Evolutionary conservation across 2,888 invertebrate species (phyloP).

Genomic region (Hirudinaria manillensis): DNA sequence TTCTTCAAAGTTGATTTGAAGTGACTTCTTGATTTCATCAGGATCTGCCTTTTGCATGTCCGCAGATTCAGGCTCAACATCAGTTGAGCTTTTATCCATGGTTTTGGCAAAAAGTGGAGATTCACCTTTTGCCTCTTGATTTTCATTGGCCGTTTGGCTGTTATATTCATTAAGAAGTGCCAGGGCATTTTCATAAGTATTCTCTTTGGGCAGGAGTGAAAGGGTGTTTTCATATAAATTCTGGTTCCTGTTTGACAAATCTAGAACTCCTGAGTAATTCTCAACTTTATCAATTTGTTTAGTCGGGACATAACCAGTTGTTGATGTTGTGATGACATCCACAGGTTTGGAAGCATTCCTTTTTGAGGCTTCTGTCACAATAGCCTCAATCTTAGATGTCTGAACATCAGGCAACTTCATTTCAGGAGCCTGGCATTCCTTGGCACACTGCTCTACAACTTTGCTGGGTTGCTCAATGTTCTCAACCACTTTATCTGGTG

Average conservation of each 20-base stretch:
- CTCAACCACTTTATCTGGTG: not conserved
- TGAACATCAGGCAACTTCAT: too few species aligned
- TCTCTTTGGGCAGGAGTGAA: not conserved
- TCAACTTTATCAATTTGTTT: not conserved
- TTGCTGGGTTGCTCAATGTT: not conserved
- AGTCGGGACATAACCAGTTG: not conserved
- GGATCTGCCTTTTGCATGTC: not conserved
- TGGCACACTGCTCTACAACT: not conserved
- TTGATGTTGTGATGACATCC: not conserved
- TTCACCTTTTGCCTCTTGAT: slow-evolving; percentile 7
- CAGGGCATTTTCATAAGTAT: slow-evolving; percentile 28
- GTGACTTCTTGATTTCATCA: not conserved
- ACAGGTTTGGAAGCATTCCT: not conserved
- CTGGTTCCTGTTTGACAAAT: slow-evolving; percentile 8
- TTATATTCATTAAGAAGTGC: slow-evolving; percentile 7
- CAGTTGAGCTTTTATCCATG: too few species aligned
- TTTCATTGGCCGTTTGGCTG: not conserved
- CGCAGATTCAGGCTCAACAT: not conserved
- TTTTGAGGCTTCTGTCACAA: not conserved
- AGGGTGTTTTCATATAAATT: slow-evolving; percentile 25
- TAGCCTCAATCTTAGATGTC: not conserved
- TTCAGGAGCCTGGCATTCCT: not conserved
- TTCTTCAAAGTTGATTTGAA: not conserved
- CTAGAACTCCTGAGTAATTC: slow-evolving; percentile 9
- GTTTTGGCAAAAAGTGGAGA: too few species aligned